Evolutionary conservation across 2,797 vertebrate species (phyloP).

Genomic region (Chromis chromis): DNA sequence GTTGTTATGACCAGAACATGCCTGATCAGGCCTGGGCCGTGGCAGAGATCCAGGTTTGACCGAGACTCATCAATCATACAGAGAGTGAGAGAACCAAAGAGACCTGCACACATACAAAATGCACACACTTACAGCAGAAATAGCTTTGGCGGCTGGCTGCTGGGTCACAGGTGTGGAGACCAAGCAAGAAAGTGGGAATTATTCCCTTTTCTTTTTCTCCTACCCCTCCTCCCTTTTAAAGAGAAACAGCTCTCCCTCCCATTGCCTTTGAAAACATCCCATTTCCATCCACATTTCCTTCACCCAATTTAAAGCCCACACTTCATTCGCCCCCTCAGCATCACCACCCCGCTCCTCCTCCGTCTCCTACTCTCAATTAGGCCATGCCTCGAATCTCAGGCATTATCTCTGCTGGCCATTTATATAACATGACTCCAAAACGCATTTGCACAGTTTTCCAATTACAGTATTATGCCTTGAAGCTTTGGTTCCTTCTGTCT

Average conservation of each 20-base stretch:
- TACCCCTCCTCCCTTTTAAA: conserved; percentile 56
- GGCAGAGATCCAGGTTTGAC: conserved; percentile 75
- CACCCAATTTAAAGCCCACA: conserved; percentile 79
- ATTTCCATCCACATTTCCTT: conserved; percentile 78
- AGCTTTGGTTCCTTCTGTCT: conserved; percentile 73
- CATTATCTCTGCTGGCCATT: conserved; percentile 81
- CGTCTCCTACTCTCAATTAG: conserved; percentile 80
- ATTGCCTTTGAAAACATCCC: conserved; percentile 72
- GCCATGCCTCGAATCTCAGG: conserved; percentile 74
- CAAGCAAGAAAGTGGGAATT: conserved; percentile 73
- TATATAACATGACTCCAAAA: conserved; percentile 83
- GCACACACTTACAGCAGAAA: conserved; percentile 49
- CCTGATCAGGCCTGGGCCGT: conserved; percentile 73
- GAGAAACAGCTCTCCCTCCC: conserved; percentile 60
- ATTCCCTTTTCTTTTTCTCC: conserved; percentile 58
- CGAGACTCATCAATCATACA: conserved; percentile 79
- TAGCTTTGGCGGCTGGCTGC: conserved; percentile 60
- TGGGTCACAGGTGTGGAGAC: conserved; percentile 82
- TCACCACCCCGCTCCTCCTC: conserved; percentile 66
- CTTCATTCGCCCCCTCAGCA: conserved; percentile 67
- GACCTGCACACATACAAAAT: conserved; percentile 34
- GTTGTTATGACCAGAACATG: conserved; percentile 83
- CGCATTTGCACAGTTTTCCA: conserved; percentile 83
- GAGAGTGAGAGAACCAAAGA: conserved; percentile 60
- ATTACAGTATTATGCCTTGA: conserved; percentile 82